Evolutionary conservation across 2,888 invertebrate species (phyloP).

Genomic region (Drosophila nr. perissopoda): DNA sequence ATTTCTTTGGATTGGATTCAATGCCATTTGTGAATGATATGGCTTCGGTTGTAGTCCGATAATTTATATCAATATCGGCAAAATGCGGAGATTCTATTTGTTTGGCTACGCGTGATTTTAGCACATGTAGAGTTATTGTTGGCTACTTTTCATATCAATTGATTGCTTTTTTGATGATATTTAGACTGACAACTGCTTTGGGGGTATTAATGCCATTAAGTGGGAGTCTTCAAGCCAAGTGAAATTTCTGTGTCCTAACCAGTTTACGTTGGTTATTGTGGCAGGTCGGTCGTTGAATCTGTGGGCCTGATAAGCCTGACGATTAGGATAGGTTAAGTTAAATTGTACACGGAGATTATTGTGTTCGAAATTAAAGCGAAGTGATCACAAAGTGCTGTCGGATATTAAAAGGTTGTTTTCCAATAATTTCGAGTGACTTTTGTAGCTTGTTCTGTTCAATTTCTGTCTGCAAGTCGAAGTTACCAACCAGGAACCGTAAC

Average conservation of each 20-base stretch:
- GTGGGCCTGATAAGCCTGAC: constrained; percentile 5
- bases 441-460: not conserved
- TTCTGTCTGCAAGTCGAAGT: not conserved
- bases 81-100: constrained; percentile 10
- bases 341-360: not conserved
- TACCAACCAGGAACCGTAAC: too few species aligned
- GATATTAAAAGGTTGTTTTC: not conserved
- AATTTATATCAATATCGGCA: constrained; percentile 16
- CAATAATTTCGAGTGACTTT: not conserved
- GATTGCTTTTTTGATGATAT: constrained; percentile 4
- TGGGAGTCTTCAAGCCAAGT: constrained; percentile 53
- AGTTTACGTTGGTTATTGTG: constrained; percentile 82
- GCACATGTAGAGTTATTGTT: constrained; percentile 55
- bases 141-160: constrained; percentile 28
- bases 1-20: not conserved
- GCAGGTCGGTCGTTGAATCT: constrained; percentile 79
- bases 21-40: constrained; percentile 15
- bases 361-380: not conserved
- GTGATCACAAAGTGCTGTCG: not conserved
- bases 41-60: not conserved
- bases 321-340: constrained; percentile 33
- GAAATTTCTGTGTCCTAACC: constrained; percentile 59
- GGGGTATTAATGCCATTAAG: not conserved
- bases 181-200: constrained; percentile 12
- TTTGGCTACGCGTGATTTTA: constrained; percentile 50